Percentiles rank a stretch among this genome's conserved stretches.
Conservation (phyloP, 2,888 invertebrate species). For the Tachystola acroxantha region DNA sequence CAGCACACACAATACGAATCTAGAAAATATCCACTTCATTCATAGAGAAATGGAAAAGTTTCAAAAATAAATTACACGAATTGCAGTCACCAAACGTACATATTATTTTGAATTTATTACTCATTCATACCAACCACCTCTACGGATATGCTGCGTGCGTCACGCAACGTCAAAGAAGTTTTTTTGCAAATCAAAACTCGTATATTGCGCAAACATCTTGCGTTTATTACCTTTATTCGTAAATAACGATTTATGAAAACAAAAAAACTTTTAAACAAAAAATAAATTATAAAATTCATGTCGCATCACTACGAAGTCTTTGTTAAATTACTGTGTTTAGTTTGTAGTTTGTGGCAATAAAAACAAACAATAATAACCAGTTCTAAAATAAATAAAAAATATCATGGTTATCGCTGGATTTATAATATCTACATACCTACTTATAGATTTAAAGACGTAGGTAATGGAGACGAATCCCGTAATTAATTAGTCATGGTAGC, state of each 20-base stretch:
- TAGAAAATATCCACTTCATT: neutral
- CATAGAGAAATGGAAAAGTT: too few relatives aligned
- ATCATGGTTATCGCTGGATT: too few relatives aligned
- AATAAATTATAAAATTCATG: neutral
- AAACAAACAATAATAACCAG: too few relatives aligned
- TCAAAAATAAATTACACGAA: neutral
- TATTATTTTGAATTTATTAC: slow-evolving; percentile 11
- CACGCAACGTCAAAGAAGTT: slow-evolving; percentile 26
- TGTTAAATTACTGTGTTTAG: too few relatives aligned
- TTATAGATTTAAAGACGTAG: too few relatives aligned
- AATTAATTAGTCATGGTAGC: too few relatives aligned
- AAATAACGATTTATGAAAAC: neutral
- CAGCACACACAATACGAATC: too few relatives aligned
- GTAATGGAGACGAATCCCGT: too few relatives aligned
- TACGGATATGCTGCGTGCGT: slow-evolving; percentile 9
- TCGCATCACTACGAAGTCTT: too few relatives aligned
- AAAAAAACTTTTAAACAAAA: neutral
- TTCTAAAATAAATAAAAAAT: too few relatives aligned
- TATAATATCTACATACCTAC: too few relatives aligned
- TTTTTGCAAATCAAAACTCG: slow-evolving; percentile 34
- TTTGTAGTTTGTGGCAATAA: too few relatives aligned
- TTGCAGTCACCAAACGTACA: neutral
- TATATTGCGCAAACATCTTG: slow-evolving; percentile 4
- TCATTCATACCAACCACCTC: slow-evolving; percentile 11
- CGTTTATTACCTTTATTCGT: neutral